Percentiles rank a stretch among this genome's conserved stretches.
phyloP scores from a whole-genome alignment of 1,140 invertebrate genomes.

The Cydia strobilella region DNA sequence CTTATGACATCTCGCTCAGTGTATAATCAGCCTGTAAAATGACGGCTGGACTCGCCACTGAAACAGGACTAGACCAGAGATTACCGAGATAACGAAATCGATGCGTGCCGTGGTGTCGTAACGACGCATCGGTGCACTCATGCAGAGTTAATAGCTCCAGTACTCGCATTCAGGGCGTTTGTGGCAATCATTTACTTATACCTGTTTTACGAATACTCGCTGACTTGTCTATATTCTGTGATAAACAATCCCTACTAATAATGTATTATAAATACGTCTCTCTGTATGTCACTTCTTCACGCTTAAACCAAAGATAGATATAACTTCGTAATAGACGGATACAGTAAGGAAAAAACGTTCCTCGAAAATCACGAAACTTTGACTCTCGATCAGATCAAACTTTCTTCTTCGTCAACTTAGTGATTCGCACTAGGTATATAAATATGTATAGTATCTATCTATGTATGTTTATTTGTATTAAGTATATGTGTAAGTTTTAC shows the following conservation, averaged over 20 bases:
- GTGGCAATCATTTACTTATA: background rate
- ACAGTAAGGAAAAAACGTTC: too few species aligned
- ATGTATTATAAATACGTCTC: background rate
- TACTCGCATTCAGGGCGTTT: conserved; percentile 5
- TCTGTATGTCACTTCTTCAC: too few species aligned
- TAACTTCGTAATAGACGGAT: too few species aligned
- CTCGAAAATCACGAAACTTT: too few species aligned
- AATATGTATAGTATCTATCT: too few species aligned
- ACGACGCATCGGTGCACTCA: conserved; percentile 18
- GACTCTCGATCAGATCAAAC: too few species aligned
- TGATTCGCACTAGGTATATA: too few species aligned
- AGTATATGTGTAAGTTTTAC: too few species aligned
- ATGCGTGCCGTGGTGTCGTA: conserved; percentile 26
- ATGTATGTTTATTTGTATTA: too few species aligned
- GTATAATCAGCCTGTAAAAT: background rate
- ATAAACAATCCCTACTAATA: background rate
- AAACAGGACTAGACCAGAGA: conserved; percentile 9
- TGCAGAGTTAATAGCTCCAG: conserved; percentile 19
- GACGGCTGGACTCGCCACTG: background rate
- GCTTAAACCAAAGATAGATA: too few species aligned
- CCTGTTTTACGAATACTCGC: background rate
- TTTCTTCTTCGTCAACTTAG: too few species aligned
- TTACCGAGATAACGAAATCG: conserved; percentile 31
- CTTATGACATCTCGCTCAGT: background rate
- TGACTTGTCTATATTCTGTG: background rate